Conservation (phyloP, 2,113 vertebrate species). For the Osmerus eperlanus region DNA sequence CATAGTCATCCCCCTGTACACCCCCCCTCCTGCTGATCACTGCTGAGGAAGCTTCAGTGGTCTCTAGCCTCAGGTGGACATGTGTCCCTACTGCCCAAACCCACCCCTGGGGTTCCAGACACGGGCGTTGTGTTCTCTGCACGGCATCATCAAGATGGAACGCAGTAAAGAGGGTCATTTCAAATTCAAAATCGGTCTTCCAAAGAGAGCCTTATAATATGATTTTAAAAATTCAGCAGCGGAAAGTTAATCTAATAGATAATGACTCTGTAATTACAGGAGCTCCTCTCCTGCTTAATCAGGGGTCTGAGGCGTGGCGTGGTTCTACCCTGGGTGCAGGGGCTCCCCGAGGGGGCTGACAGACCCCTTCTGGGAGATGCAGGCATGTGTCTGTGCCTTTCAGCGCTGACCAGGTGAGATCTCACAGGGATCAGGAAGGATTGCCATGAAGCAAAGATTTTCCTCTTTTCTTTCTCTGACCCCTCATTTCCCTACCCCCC, state of each 20-base stretch:
- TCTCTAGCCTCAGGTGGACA: no score
- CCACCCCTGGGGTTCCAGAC: no score
- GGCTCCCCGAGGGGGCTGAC: no score
- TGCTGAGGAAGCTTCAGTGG: no score
- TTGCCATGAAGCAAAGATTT: background rate
- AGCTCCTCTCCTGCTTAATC: slow-evolving; percentile 22
- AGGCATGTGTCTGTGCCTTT: background rate
- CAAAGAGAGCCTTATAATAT: slow-evolving; percentile 22
- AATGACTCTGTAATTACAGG: slow-evolving; percentile 53
- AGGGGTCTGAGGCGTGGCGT: slow-evolving; percentile 3
- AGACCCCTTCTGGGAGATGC: no score
- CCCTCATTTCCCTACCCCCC: background rate
- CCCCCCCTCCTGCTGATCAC: no score
- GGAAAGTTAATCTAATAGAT: slow-evolving; percentile 44
- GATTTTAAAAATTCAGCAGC: slow-evolving; percentile 50
- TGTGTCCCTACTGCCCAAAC: no score
- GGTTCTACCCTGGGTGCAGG: background rate
- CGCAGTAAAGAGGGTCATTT: slow-evolving; percentile 34
- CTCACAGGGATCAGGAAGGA: background rate
- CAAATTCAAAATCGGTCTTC: slow-evolving; percentile 25
- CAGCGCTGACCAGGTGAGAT: background rate
- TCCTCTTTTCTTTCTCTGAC: background rate
- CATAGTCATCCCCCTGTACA: no score
- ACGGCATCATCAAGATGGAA: slow-evolving; percentile 3
- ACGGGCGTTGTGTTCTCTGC: background rate